phyloP scores from a whole-genome alignment of 2,888 invertebrate genomes.

The Pollenia amentaria region DNA sequence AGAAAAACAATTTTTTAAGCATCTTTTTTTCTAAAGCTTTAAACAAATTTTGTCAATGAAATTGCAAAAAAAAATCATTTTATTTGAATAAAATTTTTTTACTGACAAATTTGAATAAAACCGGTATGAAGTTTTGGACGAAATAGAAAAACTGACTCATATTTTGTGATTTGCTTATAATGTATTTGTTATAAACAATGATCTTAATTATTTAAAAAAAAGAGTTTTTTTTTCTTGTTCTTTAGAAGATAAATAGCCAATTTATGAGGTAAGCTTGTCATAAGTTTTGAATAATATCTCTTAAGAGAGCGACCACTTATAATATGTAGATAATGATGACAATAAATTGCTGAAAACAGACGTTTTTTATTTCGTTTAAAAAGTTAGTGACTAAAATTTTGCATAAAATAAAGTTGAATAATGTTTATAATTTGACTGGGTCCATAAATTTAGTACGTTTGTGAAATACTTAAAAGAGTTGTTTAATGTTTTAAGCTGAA shows the following conservation, averaged over 20 bases:
- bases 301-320: constrained; percentile 8
- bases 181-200: constrained; percentile 38
- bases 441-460: too few relatives aligned
- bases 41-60: constrained; percentile 32
- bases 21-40: background rate
- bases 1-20: background rate
- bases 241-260: constrained; percentile 45
- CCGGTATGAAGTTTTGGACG: constrained; percentile 28
- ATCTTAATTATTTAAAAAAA: constrained; percentile 45
- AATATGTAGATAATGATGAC: constrained; percentile 9
- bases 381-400: background rate
- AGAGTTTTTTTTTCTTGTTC: background rate
- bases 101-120: constrained; percentile 21
- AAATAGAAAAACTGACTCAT: constrained; percentile 54
- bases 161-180: background rate
- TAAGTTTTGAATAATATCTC: constrained; percentile 34
- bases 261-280: constrained; percentile 62
- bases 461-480: too few relatives aligned
- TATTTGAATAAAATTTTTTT: constrained; percentile 7
- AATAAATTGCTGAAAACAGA: background rate
- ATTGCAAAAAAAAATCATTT: constrained; percentile 3
- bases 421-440: too few relatives aligned
- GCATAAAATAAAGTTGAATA: background rate
- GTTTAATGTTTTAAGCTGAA: too few relatives aligned
- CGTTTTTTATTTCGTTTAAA: background rate